Evolutionary conservation across 2,113 vertebrate species (phyloP).

Genomic region (Chitala chitala): DNA sequence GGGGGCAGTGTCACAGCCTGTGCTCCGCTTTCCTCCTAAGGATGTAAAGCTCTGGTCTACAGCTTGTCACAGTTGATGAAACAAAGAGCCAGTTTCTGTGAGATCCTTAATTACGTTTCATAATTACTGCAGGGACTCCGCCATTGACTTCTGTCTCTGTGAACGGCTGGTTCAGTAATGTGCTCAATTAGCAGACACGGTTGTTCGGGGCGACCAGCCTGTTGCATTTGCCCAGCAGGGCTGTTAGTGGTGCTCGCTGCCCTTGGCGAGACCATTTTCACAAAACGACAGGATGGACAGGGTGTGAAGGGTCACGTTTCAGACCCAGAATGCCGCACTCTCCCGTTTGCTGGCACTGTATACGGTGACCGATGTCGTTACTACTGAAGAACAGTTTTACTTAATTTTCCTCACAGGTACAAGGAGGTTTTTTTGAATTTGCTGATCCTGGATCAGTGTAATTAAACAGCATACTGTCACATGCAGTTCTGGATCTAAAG

Average conservation of each 20-base stretch:
- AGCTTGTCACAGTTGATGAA: not conserved
- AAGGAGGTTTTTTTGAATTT: not conserved
- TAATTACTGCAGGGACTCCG: not conserved
- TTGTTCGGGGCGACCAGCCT: not conserved
- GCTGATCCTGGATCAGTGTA: constrained; percentile 9
- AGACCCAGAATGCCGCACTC: not conserved
- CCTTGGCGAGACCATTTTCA: too few species aligned
- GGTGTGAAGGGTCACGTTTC: too few species aligned
- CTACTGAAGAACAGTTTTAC: not conserved
- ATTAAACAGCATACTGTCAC: not conserved
- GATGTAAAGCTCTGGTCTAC: not conserved
- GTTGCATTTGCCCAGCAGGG: too few species aligned
- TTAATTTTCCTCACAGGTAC: not conserved
- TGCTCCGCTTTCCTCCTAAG: not conserved
- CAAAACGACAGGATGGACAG: too few species aligned
- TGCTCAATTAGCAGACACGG: not conserved
- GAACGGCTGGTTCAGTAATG: not conserved
- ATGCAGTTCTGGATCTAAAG: not conserved
- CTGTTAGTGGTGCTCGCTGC: not conserved
- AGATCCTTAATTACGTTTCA: constrained; percentile 9
- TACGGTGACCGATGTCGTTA: not conserved
- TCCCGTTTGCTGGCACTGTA: not conserved
- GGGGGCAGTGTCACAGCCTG: not conserved
- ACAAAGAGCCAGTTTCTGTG: not conserved
- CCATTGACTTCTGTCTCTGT: not conserved